These are phyloP conservation scores for Tanytarsus gracilentus DNA, from an alignment of 2,888 invertebrate genomes.

Conservation along the genomic window DNA sequence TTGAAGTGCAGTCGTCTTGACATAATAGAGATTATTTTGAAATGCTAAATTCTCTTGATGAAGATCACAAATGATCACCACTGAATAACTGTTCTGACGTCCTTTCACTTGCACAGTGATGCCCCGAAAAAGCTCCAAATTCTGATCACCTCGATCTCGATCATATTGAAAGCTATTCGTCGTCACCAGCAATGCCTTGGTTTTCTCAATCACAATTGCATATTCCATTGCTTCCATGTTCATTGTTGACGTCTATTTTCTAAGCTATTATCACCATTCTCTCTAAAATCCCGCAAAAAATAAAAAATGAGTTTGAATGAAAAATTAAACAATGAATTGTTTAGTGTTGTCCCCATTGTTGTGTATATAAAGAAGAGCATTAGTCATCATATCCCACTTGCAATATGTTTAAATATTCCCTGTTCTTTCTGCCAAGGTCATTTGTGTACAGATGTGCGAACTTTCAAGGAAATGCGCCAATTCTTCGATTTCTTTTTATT, in stretches of 20 bases:
- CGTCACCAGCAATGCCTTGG: not conserved
- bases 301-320: no score
- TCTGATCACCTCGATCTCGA: not conserved
- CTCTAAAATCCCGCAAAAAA: no score
- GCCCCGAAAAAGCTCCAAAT: not conserved
- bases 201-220: constrained; percentile 20
- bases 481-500: not conserved
- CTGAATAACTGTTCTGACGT: not conserved
- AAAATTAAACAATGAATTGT: no score
- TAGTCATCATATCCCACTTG: not conserved
- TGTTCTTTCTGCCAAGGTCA: constrained; percentile 1
- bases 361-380: no score
- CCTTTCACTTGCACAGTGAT: not conserved
- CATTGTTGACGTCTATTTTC: no score
- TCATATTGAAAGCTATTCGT: no score
- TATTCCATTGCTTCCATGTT: not conserved
- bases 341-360: not conserved
- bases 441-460: not conserved
- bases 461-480: not conserved
- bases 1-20: constrained; percentile 34
- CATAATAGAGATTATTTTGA: constrained; percentile 36
- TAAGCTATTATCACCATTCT: no score
- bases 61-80: constrained; percentile 10
- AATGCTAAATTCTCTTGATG: not conserved
- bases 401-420: constrained; percentile 6